phyloP scores from a whole-genome alignment of 2,113 vertebrate genomes.

The Quiscalus mexicanus region DNA sequence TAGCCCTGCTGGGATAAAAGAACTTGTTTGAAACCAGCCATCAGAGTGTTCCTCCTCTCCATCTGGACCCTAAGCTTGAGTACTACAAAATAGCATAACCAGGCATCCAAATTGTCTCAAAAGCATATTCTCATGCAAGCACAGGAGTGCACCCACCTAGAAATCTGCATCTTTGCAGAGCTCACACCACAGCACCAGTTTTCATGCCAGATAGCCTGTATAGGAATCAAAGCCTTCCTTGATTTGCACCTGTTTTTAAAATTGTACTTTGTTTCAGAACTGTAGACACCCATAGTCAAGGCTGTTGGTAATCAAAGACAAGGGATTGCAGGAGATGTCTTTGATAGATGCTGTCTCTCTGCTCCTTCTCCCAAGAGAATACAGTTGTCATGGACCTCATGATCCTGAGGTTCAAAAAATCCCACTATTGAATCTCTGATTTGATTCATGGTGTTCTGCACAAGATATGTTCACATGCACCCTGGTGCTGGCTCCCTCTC shows the following conservation, averaged over 20 bases:
- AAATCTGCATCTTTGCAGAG: fast-evolving
- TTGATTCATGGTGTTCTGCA: neutral
- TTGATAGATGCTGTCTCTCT: neutral
- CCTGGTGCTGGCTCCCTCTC: neutral
- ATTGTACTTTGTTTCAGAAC: neutral
- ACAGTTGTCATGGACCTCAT: neutral
- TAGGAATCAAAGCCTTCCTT: neutral
- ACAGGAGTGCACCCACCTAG: neutral
- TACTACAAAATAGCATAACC: neutral
- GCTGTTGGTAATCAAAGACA: neutral
- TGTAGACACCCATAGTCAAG: fast-evolving
- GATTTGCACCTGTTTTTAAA: neutral
- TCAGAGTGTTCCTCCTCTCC: neutral
- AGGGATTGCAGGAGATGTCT: neutral
- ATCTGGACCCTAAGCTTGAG: neutral
- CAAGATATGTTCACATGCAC: neutral
- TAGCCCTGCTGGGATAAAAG: neutral
- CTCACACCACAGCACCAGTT: neutral
- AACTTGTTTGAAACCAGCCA: neutral
- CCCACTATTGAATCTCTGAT: neutral
- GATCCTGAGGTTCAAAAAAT: neutral
- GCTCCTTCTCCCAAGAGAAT: neutral
- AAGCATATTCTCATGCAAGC: neutral
- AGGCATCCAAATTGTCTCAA: neutral
- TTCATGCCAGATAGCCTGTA: neutral